Conservation (phyloP, 2,888 invertebrate species). For the Nasonia oneida region DNA sequence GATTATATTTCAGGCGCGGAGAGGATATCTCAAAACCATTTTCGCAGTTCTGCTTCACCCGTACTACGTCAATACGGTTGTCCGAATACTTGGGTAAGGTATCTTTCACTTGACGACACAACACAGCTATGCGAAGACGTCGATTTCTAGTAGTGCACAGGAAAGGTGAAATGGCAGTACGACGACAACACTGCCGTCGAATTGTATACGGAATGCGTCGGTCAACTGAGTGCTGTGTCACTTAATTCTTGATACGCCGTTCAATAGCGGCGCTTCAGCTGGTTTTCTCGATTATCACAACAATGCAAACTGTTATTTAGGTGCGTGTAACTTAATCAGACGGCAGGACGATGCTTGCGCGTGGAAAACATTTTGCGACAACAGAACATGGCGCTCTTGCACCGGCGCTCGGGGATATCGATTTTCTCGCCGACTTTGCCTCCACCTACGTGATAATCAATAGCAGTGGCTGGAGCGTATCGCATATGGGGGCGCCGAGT, state of each 20-base stretch:
- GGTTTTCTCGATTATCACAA: not conserved
- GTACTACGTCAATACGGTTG: not conserved
- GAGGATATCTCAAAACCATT: not conserved
- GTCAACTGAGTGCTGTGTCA: not conserved
- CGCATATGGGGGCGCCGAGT: not conserved
- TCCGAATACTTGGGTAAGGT: not conserved
- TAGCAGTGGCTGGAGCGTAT: conserved; percentile 55
- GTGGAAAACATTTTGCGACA: conserved; percentile 55
- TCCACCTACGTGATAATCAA: conserved; percentile 78
- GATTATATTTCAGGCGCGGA: not conserved
- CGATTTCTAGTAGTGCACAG: conserved; percentile 20
- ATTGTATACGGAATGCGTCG: not conserved
- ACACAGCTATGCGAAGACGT: conserved; percentile 14
- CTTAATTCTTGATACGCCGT: not conserved
- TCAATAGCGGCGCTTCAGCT: not conserved
- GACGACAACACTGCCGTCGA: not conserved
- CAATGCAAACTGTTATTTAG: not conserved
- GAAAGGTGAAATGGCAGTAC: conserved; percentile 29
- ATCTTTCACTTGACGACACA: not conserved
- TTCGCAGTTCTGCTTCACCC: not conserved
- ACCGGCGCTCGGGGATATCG: conserved; percentile 70
- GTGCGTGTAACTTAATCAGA: not conserved
- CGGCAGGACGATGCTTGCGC: conserved; percentile 20
- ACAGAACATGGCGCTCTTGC: conserved; percentile 50
- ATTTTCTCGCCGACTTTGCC: conserved; percentile 76